Evolutionary conservation across 1,140 invertebrate species (phyloP).

Genomic region (Pseudomyrmex flavicornis): DNA sequence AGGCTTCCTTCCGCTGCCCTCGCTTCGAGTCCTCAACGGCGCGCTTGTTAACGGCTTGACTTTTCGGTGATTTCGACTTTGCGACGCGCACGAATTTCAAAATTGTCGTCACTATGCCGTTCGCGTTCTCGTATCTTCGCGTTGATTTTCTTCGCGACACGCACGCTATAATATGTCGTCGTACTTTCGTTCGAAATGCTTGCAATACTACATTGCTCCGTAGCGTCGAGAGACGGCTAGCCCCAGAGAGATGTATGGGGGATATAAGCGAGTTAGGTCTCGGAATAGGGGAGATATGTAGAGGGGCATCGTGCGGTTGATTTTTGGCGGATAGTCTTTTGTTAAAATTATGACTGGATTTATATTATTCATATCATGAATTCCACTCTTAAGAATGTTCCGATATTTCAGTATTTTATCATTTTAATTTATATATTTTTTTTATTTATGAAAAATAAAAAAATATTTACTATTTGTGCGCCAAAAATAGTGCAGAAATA

Average conservation of each 20-base stretch:
- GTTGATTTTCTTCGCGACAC: constrained; percentile 63
- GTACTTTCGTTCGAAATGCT: constrained; percentile 49
- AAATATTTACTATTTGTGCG: not conserved
- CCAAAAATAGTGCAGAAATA: not conserved
- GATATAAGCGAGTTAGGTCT: constrained; percentile 22
- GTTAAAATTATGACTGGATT: constrained; percentile 29
- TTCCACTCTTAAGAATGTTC: not conserved
- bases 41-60: constrained; percentile 25
- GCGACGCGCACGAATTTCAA: constrained; percentile 38
- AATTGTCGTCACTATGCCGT: constrained; percentile 43
- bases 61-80: constrained; percentile 12
- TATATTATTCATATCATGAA: not conserved
- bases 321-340: constrained; percentile 3
- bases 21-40: constrained; percentile 33
- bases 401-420: not conserved
- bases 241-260: constrained; percentile 53
- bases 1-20: not conserved
- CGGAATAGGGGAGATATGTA: constrained; percentile 52
- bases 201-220: constrained; percentile 16
- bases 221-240: constrained; percentile 29
- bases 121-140: not conserved
- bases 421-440: not conserved
- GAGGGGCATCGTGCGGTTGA: constrained; percentile 28
- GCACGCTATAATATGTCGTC: constrained; percentile 54
- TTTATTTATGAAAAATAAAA: not conserved